Percentiles rank a stretch among this genome's conserved stretches.
These are phyloP conservation scores for Melieria picta DNA, from an alignment of 2,888 invertebrate species.

Conservation along the genomic window DNA sequence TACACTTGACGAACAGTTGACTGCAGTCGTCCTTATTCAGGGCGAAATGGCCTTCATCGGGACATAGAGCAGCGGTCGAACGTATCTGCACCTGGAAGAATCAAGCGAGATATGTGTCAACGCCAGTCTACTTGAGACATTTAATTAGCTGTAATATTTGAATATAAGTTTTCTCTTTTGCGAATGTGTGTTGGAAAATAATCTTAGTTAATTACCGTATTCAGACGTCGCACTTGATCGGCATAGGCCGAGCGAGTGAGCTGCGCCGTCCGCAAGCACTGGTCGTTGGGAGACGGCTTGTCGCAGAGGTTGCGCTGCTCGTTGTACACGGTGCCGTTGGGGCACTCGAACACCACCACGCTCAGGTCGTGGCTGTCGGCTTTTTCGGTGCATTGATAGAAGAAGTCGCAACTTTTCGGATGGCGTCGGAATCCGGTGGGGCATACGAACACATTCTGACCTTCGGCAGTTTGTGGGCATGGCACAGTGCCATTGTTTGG, in stretches of 20 bases:
- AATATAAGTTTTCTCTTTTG: too few species aligned
- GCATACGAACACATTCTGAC: conserved; percentile 79
- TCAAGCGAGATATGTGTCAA: not conserved
- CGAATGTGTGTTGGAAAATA: too few species aligned
- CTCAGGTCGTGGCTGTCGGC: conserved; percentile 76
- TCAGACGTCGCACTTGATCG: conserved; percentile 49
- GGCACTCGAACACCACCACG: conserved; percentile 79
- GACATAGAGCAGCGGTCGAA: conserved; percentile 71
- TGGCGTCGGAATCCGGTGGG: conserved; percentile 86
- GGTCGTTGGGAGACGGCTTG: conserved; percentile 69
- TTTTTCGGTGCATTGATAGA: conserved; percentile 82
- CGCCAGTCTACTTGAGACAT: too few species aligned
- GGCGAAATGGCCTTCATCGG: conserved; percentile 75
- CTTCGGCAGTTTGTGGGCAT: conserved; percentile 66
- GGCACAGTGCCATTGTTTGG: conserved; percentile 46
- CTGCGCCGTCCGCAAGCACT: conserved; percentile 42
- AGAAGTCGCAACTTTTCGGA: conserved; percentile 83
- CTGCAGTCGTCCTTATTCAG: conserved; percentile 76
- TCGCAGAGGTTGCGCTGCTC: conserved; percentile 78
- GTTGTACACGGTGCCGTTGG: conserved; percentile 80
- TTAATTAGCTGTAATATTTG: too few species aligned
- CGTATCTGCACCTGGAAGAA: conserved; percentile 72
- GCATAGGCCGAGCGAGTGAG: conserved; percentile 49
- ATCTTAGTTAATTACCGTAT: conserved; percentile 50
- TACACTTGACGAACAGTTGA: conserved; percentile 78